Percentiles rank a stretch among this genome's conserved stretches.
These are phyloP conservation scores for Micronisus gabar DNA, from an alignment of 2,113 vertebrate genomes.

Conservation along the genomic window DNA sequence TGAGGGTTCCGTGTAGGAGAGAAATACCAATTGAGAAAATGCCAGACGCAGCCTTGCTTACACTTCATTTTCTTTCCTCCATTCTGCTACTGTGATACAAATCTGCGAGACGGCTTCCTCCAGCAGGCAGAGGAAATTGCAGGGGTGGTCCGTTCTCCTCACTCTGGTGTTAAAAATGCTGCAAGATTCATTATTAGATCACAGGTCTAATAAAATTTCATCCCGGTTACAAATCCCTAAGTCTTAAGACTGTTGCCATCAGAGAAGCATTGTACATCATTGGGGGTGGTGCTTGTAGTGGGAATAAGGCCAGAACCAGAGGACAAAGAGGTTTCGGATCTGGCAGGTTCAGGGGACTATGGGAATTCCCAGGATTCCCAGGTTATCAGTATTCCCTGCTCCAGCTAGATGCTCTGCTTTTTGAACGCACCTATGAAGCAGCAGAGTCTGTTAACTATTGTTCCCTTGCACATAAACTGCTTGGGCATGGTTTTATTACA, in stretches of 20 bases:
- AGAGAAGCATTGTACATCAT: not conserved
- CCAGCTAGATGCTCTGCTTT: not conserved
- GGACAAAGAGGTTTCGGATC: not conserved
- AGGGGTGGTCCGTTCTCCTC: not conserved
- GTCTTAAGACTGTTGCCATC: not conserved
- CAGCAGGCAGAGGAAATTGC: not conserved
- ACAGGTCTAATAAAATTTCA: not conserved
- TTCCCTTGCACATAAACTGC: not conserved
- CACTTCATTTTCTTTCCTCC: not conserved
- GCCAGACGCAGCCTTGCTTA: not conserved
- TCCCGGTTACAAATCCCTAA: not conserved
- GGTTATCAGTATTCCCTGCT: not conserved
- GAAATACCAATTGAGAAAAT: not conserved
- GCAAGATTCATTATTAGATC: not conserved
- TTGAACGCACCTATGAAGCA: not conserved
- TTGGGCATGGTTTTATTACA: not conserved
- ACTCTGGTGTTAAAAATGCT: not conserved
- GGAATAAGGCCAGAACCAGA: not conserved
- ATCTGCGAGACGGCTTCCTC: not conserved
- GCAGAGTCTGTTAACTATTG: not conserved
- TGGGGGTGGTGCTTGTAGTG: not conserved
- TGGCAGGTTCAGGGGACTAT: not conserved
- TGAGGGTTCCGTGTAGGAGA: not conserved
- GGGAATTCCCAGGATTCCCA: not conserved
- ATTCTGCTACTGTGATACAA: not conserved